Evolutionary conservation across 2,888 invertebrate genomes (phyloP), one percentile per base, ranked within the genome.

Genomic region (Xanthorhoe designata): DNA sequence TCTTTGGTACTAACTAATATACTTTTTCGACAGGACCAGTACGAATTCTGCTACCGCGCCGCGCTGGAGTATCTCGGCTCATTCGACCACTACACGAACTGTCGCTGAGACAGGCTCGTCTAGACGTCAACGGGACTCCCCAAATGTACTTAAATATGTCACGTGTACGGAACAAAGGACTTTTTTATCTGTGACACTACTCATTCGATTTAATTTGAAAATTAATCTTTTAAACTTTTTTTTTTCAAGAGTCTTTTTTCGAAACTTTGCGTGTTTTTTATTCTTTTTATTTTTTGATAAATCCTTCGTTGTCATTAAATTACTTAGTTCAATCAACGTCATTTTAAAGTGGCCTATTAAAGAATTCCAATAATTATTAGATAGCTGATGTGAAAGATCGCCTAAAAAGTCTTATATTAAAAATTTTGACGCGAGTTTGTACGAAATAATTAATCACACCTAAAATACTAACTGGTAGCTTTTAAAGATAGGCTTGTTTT

Each of bases 41-140:
- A 99, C 94, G 98, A 99, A 92, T 99, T 99, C 94, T 99, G 99
- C 94, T 99, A 99, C 94, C 97, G 98, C 80, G 99, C 99, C 69
- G 99, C 99, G 79, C 95, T 99, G 88, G 99, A 99, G 89, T 99
- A 99, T 94, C 95, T 99, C 88, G 98, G 98, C 78, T 99, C 98
- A 24, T 99, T 99, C 92, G 99, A 99, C 94, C 98, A 99, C 91
- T 98, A 98, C 94, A 96, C 97, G 88, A 97, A 97, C 95, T 97
- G 96, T 96, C 93, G 89, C 80, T 92, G 91, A 92, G 91, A 91
- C 81, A 77, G 83, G 78, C 93, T 94, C 75, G 92, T 94, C 77
- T 94, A 88, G 15, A 55, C 56, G 24, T 32, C 32, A 42, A 38
- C 47, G 63, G 64, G 68, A 64, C 68, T 68, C 53, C 49, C 15